Base-by-base conservation (phyloP, 1,140 invertebrate genomes). In the Drosophila guanche region DNA sequence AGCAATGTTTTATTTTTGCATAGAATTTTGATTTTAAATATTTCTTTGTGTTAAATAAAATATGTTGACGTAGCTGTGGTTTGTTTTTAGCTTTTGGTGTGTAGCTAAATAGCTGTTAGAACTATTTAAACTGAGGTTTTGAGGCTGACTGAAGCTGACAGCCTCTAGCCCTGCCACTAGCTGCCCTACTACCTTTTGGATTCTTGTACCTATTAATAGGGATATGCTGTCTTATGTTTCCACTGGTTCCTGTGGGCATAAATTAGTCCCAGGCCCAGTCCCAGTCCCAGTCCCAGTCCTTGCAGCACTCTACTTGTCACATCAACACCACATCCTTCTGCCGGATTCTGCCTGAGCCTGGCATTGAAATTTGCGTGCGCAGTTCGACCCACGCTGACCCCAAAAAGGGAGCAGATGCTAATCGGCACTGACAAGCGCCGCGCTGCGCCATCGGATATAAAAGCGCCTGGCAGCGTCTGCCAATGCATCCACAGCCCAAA, bases 371-470 rank as follows among this genome's bases (percentile, higher is more conserved):
- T 62, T 27, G 42, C 50, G 25, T 41, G 43, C 5, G 12, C 14
- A 12, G 14, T 10, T n/a, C 57, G 16, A n/a, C 66, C 53, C 66
- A 60, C 60, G 53, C 29, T 75, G 76, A 79, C 76, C 76, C 58
- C 29, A 43, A 68, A 63, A 60, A 42, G 40, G 40, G 14, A 37
- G 27, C 5, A 14, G 48, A 58, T 37, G 43, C 43, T 83, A 83
- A 83, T 83, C 46, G 56, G 56, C 25, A 48, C 25, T 66, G 79
- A 83, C 79, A 83, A 47, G 62, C 43, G n/a, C 23, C 12, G 10
- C 41, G 42, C 16, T 50, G 50, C 4, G 46, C 6, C 23, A 27
- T 8, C 37, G 40, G 70, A 56, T 83, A 84, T 83, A 83, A 84
- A 83, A 79, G 56, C 5, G 55, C 7, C 48, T 41, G 42, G 16